Conservation (phyloP, 2,113 vertebrate species). For the Oceanites oceanicus region DNA sequence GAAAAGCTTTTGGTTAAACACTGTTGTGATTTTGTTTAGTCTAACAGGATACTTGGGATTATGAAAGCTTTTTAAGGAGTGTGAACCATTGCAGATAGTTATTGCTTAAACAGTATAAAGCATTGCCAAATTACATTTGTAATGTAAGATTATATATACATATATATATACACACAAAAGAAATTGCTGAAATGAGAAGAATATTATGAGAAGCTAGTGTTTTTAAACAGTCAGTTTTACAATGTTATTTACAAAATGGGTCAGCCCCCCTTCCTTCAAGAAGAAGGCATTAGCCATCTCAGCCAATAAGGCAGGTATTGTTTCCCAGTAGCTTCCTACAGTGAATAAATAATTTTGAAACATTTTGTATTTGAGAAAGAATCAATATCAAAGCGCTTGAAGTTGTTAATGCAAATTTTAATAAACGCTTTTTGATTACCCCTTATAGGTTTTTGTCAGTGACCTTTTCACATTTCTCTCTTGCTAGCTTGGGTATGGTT, state of each 20-base stretch:
- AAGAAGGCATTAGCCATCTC: not conserved
- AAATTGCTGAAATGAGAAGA: not conserved
- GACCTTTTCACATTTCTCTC: constrained; percentile 1
- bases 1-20: not conserved
- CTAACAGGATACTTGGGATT: not conserved
- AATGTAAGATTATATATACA: not conserved
- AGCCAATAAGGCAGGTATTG: not conserved
- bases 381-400: not conserved
- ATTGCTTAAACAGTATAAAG: not conserved
- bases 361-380: not conserved
- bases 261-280: not conserved
- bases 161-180: not conserved
- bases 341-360: not conserved
- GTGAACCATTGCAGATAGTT: not conserved
- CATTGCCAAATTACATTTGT: not conserved
- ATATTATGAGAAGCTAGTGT: not conserved
- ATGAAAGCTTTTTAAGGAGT: not conserved
- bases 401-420: not conserved
- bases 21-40: not conserved
- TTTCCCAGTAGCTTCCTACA: not conserved
- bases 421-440: not conserved
- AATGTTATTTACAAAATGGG: not conserved
- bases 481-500: not conserved
- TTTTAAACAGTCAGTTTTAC: not conserved
- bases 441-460: not conserved